Evolutionary conservation across 2,888 invertebrate genomes (phyloP).

Genomic region (Andricus curvator): DNA sequence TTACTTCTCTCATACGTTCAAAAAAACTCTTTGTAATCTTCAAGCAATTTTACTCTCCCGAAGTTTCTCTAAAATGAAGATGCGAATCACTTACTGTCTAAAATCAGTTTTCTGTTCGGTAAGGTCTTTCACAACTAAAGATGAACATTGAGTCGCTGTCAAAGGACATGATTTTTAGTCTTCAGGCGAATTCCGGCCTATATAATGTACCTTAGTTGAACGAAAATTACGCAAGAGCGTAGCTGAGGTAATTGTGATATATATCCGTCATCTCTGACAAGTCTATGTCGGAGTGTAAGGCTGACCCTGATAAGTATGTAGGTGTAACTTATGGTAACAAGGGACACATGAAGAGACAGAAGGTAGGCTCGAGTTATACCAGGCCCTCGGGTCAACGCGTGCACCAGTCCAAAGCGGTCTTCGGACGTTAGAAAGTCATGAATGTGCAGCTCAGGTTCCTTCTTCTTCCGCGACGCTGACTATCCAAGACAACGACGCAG

Average conservation of each 20-base stretch:
- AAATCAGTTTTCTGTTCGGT: background rate
- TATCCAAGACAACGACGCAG: conserved; percentile 10
- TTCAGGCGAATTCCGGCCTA: conserved; percentile 35
- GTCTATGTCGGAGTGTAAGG: conserved; percentile 51
- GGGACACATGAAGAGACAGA: conserved; percentile 50
- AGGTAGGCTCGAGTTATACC: conserved; percentile 49
- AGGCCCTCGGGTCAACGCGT: conserved; percentile 54
- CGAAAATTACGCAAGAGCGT: conserved; percentile 48
- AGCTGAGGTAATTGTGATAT: conserved; percentile 59
- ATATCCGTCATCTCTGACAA: conserved; percentile 54
- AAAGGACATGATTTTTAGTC: conserved; percentile 15
- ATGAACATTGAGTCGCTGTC: background rate
- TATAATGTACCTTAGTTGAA: background rate
- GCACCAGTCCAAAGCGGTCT: conserved; percentile 57
- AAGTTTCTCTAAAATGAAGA: no score
- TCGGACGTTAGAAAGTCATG: conserved; percentile 72
- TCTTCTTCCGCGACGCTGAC: conserved; percentile 63
- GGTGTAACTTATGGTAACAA: conserved; percentile 65
- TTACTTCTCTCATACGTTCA: background rate
- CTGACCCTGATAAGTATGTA: conserved; percentile 61
- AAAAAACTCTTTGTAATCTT: background rate
- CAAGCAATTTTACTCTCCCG: background rate
- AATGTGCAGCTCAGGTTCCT: conserved; percentile 54
- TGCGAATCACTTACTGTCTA: background rate
- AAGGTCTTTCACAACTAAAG: background rate